Evolutionary conservation across 1,140 invertebrate genomes (phyloP), one percentile per base, ranked within the genome.

Genomic region (Charaxes varanes): DNA sequence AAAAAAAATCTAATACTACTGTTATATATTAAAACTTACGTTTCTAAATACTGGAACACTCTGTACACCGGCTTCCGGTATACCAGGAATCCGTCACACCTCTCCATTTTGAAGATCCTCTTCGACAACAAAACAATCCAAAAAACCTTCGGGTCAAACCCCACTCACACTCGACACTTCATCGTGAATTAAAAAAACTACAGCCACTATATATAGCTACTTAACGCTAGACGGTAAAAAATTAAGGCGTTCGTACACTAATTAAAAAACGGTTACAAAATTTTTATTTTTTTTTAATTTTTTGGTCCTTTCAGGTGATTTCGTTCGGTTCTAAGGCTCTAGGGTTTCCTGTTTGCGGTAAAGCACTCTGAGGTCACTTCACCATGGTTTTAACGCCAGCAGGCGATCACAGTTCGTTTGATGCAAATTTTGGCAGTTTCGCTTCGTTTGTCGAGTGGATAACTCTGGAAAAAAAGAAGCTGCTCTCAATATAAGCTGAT

Each of bases 1-100:
- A 2, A 11, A 12, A 3, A 22, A 7, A 22, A 22, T 22, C 21
- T n/a, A 22, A n/a, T 5, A 10, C 22, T 24, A 10, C 7, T 1
- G 6, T 24, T 24, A 24, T 28, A 26, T 4, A 30, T 5, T 16
- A 41, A 45, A 26, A 88, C 88, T 88, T 73, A 89, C 88, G 90
- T 90, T 85, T 91, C 90, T 73, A 91, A 87, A 84, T 91, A 92
- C 87, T 91, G 89, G 84, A 92, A 91, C 64, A 91, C 89, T 74
- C 90, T 86, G 78, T 92, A 92, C 38, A 91, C 89, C 63, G 90
- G 90, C 68, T 90, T 90, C 64, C 89, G 88, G 84, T 90, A 92
- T 84, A 91, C 89, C 72, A 91, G 86, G 71, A 90, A 89, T 64
- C 89, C 89, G 67, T 90, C 90, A 62, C 88, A 88, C 55, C 88